These are phyloP conservation scores for Netelia melanura DNA, from an alignment of 2,888 invertebrate species.

Conservation along the genomic window DNA sequence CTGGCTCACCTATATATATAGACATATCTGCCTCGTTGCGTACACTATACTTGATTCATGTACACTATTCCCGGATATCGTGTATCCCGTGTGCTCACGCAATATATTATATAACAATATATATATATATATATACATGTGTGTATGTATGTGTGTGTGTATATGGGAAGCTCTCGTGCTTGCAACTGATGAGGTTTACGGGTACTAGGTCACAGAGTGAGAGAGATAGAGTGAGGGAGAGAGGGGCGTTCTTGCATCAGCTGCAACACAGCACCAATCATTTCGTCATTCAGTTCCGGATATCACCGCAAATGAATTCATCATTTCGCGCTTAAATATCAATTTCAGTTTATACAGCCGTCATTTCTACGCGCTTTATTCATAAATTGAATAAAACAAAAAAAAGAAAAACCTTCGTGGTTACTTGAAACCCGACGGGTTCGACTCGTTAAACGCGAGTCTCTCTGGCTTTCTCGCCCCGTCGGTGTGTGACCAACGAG, in stretches of 20 bases:
- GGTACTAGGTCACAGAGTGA: slow-evolving; percentile 45
- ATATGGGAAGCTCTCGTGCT: background rate
- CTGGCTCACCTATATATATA: slow-evolving; percentile 1
- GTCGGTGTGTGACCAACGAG: slow-evolving; percentile 22
- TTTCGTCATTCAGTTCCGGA: slow-evolving; percentile 29
- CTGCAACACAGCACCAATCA: slow-evolving; percentile 40
- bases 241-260: slow-evolving; percentile 32
- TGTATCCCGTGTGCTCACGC: slow-evolving; percentile 50
- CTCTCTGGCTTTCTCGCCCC: slow-evolving; percentile 15
- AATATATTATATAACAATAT: slow-evolving; percentile 55
- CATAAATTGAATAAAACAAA: slow-evolving; percentile 6
- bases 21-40: slow-evolving; percentile 28
- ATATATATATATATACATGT: background rate
- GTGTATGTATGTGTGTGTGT: slow-evolving; percentile 18
- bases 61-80: slow-evolving; percentile 48
- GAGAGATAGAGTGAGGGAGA: background rate
- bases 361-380: background rate
- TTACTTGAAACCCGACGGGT: background rate
- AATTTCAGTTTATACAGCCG: background rate
- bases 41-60: slow-evolving; percentile 51
- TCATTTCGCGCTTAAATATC: slow-evolving; percentile 11
- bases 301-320: slow-evolving; percentile 28
- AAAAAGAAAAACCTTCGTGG: background rate
- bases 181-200: slow-evolving; percentile 33
- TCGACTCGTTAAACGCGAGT: slow-evolving; percentile 6